phyloP scores from a whole-genome alignment of 2,888 invertebrate species.

The Tetragonisca angustula region DNA sequence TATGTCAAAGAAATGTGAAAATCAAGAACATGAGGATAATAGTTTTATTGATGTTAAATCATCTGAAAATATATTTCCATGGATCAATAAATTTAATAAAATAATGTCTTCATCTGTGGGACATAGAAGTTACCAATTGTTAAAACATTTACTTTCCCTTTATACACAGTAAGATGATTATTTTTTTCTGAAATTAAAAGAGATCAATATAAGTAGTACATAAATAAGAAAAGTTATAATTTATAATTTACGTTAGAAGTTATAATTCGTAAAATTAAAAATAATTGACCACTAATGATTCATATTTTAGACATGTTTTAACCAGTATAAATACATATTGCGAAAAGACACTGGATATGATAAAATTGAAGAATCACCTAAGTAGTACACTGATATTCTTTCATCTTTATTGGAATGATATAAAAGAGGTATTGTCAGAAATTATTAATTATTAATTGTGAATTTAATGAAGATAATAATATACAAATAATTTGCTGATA shows the following conservation, averaged over 20 bases:
- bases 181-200: neutral
- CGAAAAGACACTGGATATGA: constrained; percentile 73
- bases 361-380: constrained; percentile 80
- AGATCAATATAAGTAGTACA: neutral
- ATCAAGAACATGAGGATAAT: constrained; percentile 27
- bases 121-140: constrained; percentile 68
- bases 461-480: neutral
- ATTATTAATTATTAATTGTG: neutral
- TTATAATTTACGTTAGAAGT: neutral
- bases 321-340: constrained; percentile 73
- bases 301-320: constrained; percentile 77
- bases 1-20: constrained; percentile 22
- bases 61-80: constrained; percentile 67
- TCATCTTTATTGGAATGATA: constrained; percentile 81
- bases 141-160: constrained; percentile 70
- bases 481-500: constrained; percentile 16
- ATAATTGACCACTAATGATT: neutral
- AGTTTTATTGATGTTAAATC: constrained; percentile 10
- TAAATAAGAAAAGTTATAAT: neutral
- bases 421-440: constrained; percentile 79
- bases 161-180: constrained; percentile 74
- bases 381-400: constrained; percentile 80
- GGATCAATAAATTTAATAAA: constrained; percentile 74
- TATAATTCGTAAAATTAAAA: neutral
- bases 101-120: constrained; percentile 69